These are phyloP conservation scores for Lamellibrachia satsuma DNA, from an alignment of 2,888 invertebrate genomes.

Conservation along the genomic window DNA sequence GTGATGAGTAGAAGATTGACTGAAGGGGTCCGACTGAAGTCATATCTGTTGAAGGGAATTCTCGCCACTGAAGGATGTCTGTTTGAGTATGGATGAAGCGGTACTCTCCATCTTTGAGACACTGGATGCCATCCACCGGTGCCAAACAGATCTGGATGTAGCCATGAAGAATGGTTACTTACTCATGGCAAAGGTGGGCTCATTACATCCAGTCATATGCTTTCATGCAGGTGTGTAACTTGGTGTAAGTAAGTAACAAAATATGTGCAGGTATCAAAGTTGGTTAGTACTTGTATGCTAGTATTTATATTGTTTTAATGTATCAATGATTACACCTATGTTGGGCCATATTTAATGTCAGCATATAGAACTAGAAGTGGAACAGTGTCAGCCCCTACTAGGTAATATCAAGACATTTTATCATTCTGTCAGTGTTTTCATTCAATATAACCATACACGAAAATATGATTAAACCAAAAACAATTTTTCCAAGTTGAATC, in stretches of 20 bases:
- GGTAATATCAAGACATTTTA: not conserved
- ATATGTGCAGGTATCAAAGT: no score
- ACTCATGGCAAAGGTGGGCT: conserved; percentile 34
- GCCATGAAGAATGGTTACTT: conserved; percentile 35
- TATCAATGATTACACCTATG: no score
- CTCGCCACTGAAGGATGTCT: conserved; percentile 26
- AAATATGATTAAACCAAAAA: not conserved
- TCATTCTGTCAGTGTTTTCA: not conserved
- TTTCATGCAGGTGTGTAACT: no score
- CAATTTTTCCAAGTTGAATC: no score
- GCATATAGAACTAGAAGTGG: no score
- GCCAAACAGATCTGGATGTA: conserved; percentile 28
- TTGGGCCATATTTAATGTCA: no score
- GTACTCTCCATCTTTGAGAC: conserved; percentile 31
- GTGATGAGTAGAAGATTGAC: not conserved
- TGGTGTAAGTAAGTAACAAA: no score
- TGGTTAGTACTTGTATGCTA: no score
- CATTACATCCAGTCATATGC: no score
- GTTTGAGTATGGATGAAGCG: conserved; percentile 28
- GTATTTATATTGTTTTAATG: no score
- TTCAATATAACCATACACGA: not conserved
- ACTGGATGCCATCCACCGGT: conserved; percentile 29
- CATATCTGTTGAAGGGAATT: not conserved
- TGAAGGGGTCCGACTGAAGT: not conserved
- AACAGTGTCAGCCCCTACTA: no score